A percentile compares a stretch with the other conserved stretches of the same genome.
These are phyloP conservation scores for Cantharis rustica DNA, from an alignment of 2,888 invertebrate species.

Conservation along the genomic window DNA sequence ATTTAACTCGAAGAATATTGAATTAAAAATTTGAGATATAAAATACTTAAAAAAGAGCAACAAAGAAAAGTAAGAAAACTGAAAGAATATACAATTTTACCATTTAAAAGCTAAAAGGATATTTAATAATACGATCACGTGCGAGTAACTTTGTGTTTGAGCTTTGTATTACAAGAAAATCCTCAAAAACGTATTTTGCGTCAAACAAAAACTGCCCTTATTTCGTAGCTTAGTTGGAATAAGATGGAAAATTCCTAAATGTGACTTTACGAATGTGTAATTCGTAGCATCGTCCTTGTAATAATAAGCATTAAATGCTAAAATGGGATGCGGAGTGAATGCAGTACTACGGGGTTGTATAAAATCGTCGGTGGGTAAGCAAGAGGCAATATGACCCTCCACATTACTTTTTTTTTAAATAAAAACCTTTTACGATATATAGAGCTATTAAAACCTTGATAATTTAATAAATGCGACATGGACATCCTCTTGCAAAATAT, in stretches of 20 bases:
- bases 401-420: neutral
- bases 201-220: neutral
- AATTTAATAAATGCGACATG: neutral
- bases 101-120: neutral
- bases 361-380: neutral
- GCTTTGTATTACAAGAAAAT: constrained; percentile 13
- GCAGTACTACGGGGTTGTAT: neutral
- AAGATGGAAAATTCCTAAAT: neutral
- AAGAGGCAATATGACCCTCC: neutral
- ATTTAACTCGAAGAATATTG: neutral
- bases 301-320: neutral
- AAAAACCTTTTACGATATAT: neutral
- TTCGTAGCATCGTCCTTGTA: neutral
- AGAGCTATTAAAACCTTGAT: neutral
- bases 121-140: constrained; percentile 15
- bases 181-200: neutral
- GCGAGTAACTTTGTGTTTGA: constrained; percentile 12
- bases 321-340: neutral
- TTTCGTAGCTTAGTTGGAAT: neutral
- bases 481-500: neutral
- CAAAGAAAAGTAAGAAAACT: neutral
- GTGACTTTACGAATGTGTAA: constrained; percentile 7
- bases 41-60: neutral
- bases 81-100: neutral
- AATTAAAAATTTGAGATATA: neutral